These are phyloP conservation scores for Chaetodon trifasciatus DNA, from an alignment of 2,797 vertebrate species.

Conservation along the genomic window DNA sequence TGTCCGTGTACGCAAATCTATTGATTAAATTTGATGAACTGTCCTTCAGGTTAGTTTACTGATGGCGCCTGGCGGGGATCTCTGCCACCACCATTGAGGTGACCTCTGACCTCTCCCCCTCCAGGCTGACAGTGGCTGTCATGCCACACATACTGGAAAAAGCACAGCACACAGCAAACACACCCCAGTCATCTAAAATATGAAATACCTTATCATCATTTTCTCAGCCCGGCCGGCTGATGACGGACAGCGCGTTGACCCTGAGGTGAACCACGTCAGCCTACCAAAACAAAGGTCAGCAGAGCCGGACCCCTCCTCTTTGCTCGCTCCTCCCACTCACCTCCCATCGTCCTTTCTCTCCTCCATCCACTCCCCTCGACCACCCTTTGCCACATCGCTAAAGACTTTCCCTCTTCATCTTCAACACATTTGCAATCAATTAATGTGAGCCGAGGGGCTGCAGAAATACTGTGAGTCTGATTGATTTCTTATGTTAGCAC, in stretches of 20 bases:
- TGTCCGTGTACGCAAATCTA: too few relatives aligned
- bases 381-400: conserved; percentile 48
- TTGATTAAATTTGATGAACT: too few relatives aligned
- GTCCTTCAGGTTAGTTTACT: conserved; percentile 25
- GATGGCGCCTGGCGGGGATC: conserved; percentile 21
- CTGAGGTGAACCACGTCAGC: conserved; percentile 46
- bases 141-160: conserved; percentile 29
- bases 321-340: neutral
- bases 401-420: conserved; percentile 74
- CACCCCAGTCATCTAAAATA: conserved; percentile 48
- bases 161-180: conserved; percentile 52
- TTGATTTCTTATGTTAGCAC: conserved; percentile 83
- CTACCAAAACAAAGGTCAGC: conserved; percentile 66
- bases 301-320: conserved; percentile 24
- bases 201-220: conserved; percentile 62
- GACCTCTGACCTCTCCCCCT: conserved; percentile 49
- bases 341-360: conserved; percentile 44
- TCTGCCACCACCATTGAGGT: conserved; percentile 1
- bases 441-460: conserved; percentile 75
- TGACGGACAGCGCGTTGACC: conserved; percentile 66
- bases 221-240: conserved; percentile 40
- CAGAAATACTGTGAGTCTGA: conserved; percentile 75
- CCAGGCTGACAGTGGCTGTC: conserved; percentile 64
- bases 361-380: conserved; percentile 45
- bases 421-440: conserved; percentile 79